Evolutionary conservation across 1,140 invertebrate genomes (phyloP), one percentile per base, ranked within the genome.

Genomic region (Drosophila sproati): DNA sequence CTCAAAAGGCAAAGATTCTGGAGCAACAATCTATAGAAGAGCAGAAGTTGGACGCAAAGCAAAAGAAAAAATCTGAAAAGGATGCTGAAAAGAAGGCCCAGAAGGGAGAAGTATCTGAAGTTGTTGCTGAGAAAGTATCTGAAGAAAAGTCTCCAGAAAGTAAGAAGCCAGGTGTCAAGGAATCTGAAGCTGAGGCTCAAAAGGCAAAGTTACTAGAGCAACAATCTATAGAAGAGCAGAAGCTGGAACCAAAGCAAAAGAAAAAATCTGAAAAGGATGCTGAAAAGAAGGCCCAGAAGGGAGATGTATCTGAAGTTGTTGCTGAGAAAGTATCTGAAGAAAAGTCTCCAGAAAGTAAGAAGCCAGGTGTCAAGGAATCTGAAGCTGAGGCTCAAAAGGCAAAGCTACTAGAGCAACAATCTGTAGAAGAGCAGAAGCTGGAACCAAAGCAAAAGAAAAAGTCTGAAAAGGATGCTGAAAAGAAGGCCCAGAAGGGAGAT

Each of bases 91-190:
- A 37, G 47, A 56, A 29, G 34, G 41, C 47, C 5, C 51, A 75
- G 54, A 70, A 78, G 43, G 43, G 56, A 48, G 75, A 91, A 77
- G 57, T 67, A 28, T 74, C 56, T 41, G 64, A 69, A 35, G 64
- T 74, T 2, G 20, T 41, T 12, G 37, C 37, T 39, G 37, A 39
- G 5, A 39, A 39, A 39, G 6, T 39, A 39, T 39, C 37, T 5
- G 37, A 39, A 39, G 37, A 39, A 39, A 39, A 39, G 37, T 0
- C 8, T 6, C n/a, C 55, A 8, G 41, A 66, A 5, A 29, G 7
- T 12, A 35, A 64, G 41, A 67, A 56, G 1, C 7, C 29, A 10
- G 37, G 8, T 39, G 37, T 39, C 37, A 39, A 6, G 5, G 2
- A 39, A 39, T 39, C 41, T 0, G 39, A 43, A 34, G 51, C 31